Conservation (phyloP, 2,888 invertebrate species). For the Tachina lurida region DNA sequence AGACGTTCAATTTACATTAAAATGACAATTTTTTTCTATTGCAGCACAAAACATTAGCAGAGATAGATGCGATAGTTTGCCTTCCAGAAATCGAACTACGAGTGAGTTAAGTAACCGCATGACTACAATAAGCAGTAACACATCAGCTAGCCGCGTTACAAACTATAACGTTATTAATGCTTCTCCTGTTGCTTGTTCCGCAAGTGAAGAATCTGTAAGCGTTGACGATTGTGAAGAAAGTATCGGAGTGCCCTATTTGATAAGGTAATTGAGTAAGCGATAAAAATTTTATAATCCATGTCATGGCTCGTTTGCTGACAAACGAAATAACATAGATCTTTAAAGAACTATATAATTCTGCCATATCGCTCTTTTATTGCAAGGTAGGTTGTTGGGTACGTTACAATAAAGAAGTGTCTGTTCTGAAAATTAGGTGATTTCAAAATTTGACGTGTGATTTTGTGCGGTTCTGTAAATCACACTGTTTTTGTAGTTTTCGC, state of each 20-base stretch:
- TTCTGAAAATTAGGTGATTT: no score
- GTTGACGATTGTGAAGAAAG: slow-evolving; percentile 87
- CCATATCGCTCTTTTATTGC: no score
- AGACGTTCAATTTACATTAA: no score
- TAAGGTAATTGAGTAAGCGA: slow-evolving; percentile 76
- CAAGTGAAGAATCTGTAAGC: slow-evolving; percentile 88
- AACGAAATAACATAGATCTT: no score
- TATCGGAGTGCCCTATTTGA: slow-evolving; percentile 76
- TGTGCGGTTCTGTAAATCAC: no score
- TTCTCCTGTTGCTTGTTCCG: slow-evolving; percentile 86
- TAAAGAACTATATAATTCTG: no score
- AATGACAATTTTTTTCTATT: not conserved
- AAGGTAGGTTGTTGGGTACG: no score
- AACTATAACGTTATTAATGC: slow-evolving; percentile 80
- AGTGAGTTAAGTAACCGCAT: slow-evolving; percentile 85
- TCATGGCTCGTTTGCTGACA: no score
- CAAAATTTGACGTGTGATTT: no score
- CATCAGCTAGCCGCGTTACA: slow-evolving; percentile 80
- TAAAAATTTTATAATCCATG: no score
- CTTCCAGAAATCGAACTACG: slow-evolving; percentile 86
- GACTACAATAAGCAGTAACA: slow-evolving; percentile 79
- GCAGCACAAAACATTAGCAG: slow-evolving; percentile 79
- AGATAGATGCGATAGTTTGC: slow-evolving; percentile 92
- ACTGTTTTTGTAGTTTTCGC: no score
- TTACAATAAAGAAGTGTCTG: no score